Evolutionary conservation across 2,888 invertebrate species (phyloP), one percentile per base, ranked within the genome.

Genomic region (Blera fallax): DNA sequence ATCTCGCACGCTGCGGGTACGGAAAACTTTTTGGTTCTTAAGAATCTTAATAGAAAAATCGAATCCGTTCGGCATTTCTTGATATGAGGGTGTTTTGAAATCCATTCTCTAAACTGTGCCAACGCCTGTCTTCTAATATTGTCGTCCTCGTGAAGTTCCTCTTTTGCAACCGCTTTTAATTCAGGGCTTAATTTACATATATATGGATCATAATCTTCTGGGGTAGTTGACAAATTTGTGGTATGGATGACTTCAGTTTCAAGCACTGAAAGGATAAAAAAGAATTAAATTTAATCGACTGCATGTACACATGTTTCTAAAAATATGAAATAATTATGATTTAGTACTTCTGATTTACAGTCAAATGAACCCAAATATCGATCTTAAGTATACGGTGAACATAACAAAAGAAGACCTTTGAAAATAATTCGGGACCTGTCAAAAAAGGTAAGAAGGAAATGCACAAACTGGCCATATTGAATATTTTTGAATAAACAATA

Each of bases 11-110:
- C 96, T 90, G 96, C 94, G 0, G 96, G 96, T 18, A 98, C 94
- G 37, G 96, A 96, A 92, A 96, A 98, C 91, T 97, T 98, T 92
- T 97, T 97, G 50, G 96, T 96, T 43, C 97, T 94, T 11, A 98
- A 94, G 89, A 98, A 98, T 54, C 97, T 94, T 48, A 98, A 93
- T 14, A 97, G 93, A 90, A 98, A 98, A 6, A 95, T 94, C 0
- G 96, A 92, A 90, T 97, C 97, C 94, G 96, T 96, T 85, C 97
- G 94, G 91, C 97, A 97, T 89, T 94, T 95, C 89, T 94, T 96
- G 87, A 97, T 97, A 73, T 95, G 94, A 0, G 96, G 96, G 92
- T 97, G 97, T 91, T 97, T 97, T 60, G 93, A 93, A 87, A 97
- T 96, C 94, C 97, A 97, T 88, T 97, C 95, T 67, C 96, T 94